A percentile compares a stretch with the other conserved stretches of the same genome.
phyloP scores from a whole-genome alignment of 2,113 vertebrate genomes.

The Prochilodus magdalenae region DNA sequence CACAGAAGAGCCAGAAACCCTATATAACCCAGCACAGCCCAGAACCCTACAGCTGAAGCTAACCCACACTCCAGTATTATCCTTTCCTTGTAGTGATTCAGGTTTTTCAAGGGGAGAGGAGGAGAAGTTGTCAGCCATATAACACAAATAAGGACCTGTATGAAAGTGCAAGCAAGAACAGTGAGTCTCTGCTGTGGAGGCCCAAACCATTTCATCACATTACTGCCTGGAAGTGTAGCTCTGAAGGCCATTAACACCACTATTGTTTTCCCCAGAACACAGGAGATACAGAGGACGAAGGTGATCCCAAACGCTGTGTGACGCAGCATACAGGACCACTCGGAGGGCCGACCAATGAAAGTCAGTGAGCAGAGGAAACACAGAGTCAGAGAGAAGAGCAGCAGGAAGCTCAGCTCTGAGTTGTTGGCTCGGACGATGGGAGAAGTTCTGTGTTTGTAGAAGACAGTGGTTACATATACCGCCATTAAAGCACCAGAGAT shows the following conservation, averaged over 20 bases:
- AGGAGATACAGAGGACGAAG: conserved; percentile 74
- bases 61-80: conserved; percentile 70
- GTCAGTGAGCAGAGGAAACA: conserved; percentile 74
- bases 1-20: conserved; percentile 67
- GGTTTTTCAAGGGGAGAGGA: conserved; percentile 65
- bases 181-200: conserved; percentile 70
- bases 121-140: conserved; percentile 66
- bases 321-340: conserved; percentile 73
- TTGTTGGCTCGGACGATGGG: conserved; percentile 75
- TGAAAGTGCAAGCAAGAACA: conserved; percentile 62
- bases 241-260: conserved; percentile 74
- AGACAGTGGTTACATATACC: conserved; percentile 59
- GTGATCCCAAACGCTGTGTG: conserved; percentile 73
- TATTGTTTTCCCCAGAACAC: conserved; percentile 73
- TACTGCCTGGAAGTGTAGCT: conserved; percentile 69
- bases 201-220: conserved; percentile 72
- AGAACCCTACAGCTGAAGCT: conserved; percentile 69
- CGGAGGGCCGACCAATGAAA: conserved; percentile 73
- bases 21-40: conserved; percentile 72
- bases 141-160: conserved; percentile 69
- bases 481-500: conserved; percentile 62
- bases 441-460: conserved; percentile 64
- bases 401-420: conserved; percentile 71
- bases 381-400: conserved; percentile 69
- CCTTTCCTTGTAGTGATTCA: conserved; percentile 57